Conservation (phyloP, 2,113 vertebrate genomes). For the Trinectes maculatus region DNA sequence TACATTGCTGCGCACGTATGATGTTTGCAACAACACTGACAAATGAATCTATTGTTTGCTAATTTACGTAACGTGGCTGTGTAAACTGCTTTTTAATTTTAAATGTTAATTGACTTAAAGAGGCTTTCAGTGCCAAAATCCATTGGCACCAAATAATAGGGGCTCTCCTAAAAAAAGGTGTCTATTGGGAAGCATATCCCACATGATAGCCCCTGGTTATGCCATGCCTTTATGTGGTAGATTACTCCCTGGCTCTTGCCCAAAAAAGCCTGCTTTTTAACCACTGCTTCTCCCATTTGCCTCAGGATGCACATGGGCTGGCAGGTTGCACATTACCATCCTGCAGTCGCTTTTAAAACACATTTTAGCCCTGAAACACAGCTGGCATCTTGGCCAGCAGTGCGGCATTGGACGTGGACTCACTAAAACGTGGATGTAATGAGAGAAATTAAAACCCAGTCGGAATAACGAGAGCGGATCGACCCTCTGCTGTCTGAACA, state of each 20-base stretch:
- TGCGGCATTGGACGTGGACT: constrained; percentile 49
- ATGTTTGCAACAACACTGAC: constrained; percentile 34
- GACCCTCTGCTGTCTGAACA: constrained; percentile 33
- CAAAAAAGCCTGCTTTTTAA: constrained; percentile 84
- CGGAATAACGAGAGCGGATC: constrained; percentile 66
- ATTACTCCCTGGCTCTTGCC: constrained; percentile 78
- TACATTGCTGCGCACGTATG: constrained; percentile 3
- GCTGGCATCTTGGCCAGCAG: constrained; percentile 80
- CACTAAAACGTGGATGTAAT: constrained; percentile 54
- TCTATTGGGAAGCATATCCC: constrained; percentile 66
- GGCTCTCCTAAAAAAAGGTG: constrained; percentile 55
- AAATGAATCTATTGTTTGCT: constrained; percentile 65
- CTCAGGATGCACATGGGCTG: constrained; percentile 79
- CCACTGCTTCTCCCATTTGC: constrained; percentile 83
- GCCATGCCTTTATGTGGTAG: constrained; percentile 75
- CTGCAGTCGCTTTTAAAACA: constrained; percentile 84
- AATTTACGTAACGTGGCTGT: constrained; percentile 72
- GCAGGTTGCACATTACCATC: constrained; percentile 82
- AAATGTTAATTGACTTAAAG: constrained; percentile 76
- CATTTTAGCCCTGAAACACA: constrained; percentile 81
- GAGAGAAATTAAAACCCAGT: constrained; percentile 67
- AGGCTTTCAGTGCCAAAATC: constrained; percentile 66
- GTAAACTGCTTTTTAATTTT: constrained; percentile 76
- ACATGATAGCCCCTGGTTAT: constrained; percentile 69
- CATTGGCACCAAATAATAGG: constrained; percentile 66